Conservation (phyloP, 1,140 invertebrate genomes). For the Paraescarpia echinospica region DNA sequence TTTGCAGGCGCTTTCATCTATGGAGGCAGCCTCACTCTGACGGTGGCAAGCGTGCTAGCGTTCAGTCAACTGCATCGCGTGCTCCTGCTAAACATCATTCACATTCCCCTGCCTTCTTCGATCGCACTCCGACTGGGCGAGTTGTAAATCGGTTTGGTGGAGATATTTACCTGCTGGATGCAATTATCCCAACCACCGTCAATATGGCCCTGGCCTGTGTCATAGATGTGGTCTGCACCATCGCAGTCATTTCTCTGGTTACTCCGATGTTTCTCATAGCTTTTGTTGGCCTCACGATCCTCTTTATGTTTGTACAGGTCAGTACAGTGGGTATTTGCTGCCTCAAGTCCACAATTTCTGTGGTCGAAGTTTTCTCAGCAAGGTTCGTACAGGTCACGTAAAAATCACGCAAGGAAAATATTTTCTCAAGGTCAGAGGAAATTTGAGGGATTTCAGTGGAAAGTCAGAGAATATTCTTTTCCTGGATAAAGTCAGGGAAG, state of each 20-base stretch:
- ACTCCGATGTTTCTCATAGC: slow-evolving; percentile 84
- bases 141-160: slow-evolving; percentile 71
- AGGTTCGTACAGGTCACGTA: too few relatives aligned
- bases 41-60: too few relatives aligned
- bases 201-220: slow-evolving; percentile 25
- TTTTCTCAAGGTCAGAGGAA: too few relatives aligned
- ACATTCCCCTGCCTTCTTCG: slow-evolving; percentile 71
- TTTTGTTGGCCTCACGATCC: slow-evolving; percentile 78
- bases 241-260: slow-evolving; percentile 86
- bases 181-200: background rate
- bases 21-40: too few relatives aligned
- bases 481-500: too few relatives aligned
- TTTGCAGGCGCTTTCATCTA: too few relatives aligned
- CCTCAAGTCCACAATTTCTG: background rate
- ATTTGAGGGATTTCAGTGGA: too few relatives aligned
- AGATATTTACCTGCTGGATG: background rate
- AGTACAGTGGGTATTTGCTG: background rate
- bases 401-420: too few relatives aligned
- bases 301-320: slow-evolving; percentile 85
- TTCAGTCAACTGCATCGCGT: too few relatives aligned
- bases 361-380: too few relatives aligned
- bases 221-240: slow-evolving; percentile 79
- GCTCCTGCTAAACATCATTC: slow-evolving; percentile 14
- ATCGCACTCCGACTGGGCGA: slow-evolving; percentile 52
- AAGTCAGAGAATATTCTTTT: too few relatives aligned